These are phyloP conservation scores for Corvus moneduloides DNA, from an alignment of 2,113 vertebrate genomes.

Conservation along the genomic window DNA sequence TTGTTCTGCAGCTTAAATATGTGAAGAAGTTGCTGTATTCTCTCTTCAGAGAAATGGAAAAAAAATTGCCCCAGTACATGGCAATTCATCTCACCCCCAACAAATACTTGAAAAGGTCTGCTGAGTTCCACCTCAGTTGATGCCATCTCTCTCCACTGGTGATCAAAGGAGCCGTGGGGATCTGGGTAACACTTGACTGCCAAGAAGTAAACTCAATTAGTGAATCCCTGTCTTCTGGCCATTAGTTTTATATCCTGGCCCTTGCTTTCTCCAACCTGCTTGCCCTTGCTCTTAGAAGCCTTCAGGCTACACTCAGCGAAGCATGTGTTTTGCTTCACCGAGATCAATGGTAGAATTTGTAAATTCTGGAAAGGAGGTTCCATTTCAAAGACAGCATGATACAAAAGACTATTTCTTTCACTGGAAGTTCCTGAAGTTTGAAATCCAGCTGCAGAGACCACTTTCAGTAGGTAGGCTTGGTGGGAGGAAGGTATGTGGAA, in stretches of 20 bases:
- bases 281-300: neutral
- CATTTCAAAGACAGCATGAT: neutral
- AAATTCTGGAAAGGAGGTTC: neutral
- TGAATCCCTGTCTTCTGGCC: neutral
- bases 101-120: neutral
- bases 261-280: neutral
- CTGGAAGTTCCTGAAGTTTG: neutral
- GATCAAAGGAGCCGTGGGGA: neutral
- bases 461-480: neutral
- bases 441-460: neutral
- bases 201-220: neutral
- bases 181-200: neutral
- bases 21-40: neutral
- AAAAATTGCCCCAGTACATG: neutral
- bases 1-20: neutral
- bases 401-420: neutral
- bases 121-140: neutral
- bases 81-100: neutral
- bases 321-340: neutral
- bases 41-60: neutral
- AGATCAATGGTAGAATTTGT: neutral
- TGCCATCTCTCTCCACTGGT: neutral
- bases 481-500: neutral
- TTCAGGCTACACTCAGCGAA: neutral
- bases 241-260: neutral